These are phyloP conservation scores for Catharus minimus DNA, from an alignment of 2,113 vertebrate genomes.

Conservation along the genomic window DNA sequence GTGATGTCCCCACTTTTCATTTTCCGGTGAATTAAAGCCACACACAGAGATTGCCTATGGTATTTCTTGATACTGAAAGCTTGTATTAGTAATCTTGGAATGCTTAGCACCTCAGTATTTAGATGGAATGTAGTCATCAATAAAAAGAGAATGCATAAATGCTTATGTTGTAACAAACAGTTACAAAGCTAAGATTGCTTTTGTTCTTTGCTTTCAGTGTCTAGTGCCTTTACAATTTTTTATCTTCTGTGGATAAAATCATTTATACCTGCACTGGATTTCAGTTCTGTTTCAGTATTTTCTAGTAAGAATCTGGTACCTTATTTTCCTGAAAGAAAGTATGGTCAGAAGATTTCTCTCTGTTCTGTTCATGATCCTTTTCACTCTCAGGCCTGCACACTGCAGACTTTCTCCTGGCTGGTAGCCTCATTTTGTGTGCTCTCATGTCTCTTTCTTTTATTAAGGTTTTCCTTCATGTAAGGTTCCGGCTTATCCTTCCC, in stretches of 20 bases:
- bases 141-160: not conserved
- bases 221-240: not conserved
- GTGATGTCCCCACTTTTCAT: not conserved
- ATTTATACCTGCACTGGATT: not conserved
- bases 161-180: not conserved
- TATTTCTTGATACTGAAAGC: not conserved
- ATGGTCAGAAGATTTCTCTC: not conserved
- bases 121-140: not conserved
- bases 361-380: not conserved
- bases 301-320: not conserved
- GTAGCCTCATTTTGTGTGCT: not conserved
- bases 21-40: not conserved
- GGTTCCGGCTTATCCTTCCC: not conserved
- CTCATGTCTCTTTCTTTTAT: not conserved
- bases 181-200: not conserved
- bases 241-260: not conserved
- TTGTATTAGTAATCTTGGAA: not conserved
- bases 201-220: not conserved
- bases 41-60: not conserved
- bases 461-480: not conserved
- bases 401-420: not conserved
- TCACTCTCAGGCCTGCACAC: not conserved
- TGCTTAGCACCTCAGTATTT: not conserved
- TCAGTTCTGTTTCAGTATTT: not conserved
- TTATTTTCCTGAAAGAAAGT: not conserved